Base-by-base conservation (phyloP, 1,140 invertebrate genomes). In the Tetramorium parvispinum region DNA sequence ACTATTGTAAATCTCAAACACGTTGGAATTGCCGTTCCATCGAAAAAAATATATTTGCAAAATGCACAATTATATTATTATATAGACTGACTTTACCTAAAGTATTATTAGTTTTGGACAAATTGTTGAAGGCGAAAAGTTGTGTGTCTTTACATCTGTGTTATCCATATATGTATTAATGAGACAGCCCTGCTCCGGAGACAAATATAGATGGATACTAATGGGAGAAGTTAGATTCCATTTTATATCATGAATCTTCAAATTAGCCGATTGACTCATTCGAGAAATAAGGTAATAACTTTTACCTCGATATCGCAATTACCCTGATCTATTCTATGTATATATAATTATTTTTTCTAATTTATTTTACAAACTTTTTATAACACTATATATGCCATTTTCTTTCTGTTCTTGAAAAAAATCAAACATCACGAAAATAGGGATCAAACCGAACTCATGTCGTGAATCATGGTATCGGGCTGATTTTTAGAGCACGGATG, bases 221-320 rank as follows among this genome's bases (percentile, higher is more conserved):
- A 53, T 71, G 32, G 32, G 32, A 71, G n/a, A 71, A n/a, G 24
- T 51, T 51, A 53, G 32, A 13, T 70, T 49, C 21, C 21, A 53
- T 0, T 71, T 32, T 53, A 71, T 11, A 71, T 11, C 18, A 32
- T 13, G 49, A 10, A 71, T 53, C 5, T 71, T 51, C 18, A 18
- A 51, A 11, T 46, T 46, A 11, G 11, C 5, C 24, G 16, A 71
- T 37, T n/a, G 16, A 8, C 0, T 16, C 10, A 53, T 75, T 32
- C 3, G 3, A 37, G 51, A 57, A 78, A 78, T 37, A 37, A 65
- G 13, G 4, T n/a, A 43, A 16, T n/a, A 43, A 16, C 53, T 16
- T 65, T 46, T 77, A 46, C 4, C 37, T 40, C 32, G 27, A 21
- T 43, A 43, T 76, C 53, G 24, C 37, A 76, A 76, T 75, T 40